A percentile compares a stretch with the other conserved stretches of the same genome.
phyloP scores from a whole-genome alignment of 2,113 vertebrate species.

The Scartelaos histophorus region DNA sequence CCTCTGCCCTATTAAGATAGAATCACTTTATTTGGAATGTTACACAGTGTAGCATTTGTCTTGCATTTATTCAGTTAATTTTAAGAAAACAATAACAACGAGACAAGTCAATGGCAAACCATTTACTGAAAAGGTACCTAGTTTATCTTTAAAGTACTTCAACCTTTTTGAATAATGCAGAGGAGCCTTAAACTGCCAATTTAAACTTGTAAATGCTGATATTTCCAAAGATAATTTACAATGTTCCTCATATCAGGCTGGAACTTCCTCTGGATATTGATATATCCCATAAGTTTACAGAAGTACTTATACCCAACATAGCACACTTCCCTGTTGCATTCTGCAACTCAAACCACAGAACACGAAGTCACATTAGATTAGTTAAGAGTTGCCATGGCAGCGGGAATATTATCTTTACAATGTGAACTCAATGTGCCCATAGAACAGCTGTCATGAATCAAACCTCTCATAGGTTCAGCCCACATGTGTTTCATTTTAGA shows the following conservation, averaged over 20 bases:
- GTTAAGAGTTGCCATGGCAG: constrained; percentile 7
- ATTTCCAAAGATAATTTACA: neutral
- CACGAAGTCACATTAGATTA: neutral
- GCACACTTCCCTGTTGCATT: neutral
- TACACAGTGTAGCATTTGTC: too few relatives aligned
- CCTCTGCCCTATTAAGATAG: too few relatives aligned
- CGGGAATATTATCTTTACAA: constrained; percentile 13
- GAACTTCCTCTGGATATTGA: neutral
- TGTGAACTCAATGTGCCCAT: neutral
- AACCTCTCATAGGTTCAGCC: neutral
- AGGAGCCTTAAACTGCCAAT: neutral
- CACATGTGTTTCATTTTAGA: constrained; percentile 73
- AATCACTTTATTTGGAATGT: too few relatives aligned
- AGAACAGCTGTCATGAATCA: neutral
- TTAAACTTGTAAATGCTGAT: neutral
- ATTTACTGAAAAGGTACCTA: too few relatives aligned
- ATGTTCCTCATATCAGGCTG: neutral
- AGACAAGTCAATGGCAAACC: too few relatives aligned
- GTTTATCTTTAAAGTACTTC: too few relatives aligned
- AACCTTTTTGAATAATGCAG: too few relatives aligned
- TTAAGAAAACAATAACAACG: too few relatives aligned
- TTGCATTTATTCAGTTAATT: too few relatives aligned
- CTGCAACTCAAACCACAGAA: constrained; percentile 3
- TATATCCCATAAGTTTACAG: neutral
- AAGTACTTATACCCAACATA: neutral